These are phyloP conservation scores for Sisyra nigra DNA, from an alignment of 2,888 invertebrate genomes.

Conservation along the genomic window DNA sequence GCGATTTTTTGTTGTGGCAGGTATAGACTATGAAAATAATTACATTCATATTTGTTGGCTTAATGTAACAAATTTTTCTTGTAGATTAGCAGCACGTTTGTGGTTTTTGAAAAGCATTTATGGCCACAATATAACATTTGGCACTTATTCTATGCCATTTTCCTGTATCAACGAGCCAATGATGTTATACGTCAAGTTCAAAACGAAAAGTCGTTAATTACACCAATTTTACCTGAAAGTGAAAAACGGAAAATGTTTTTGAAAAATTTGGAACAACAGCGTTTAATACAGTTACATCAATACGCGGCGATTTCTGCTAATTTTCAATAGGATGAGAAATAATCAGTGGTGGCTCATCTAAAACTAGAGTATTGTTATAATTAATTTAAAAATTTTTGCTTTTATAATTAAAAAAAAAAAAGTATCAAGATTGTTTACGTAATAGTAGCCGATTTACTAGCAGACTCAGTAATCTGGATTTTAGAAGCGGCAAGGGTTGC, in stretches of 20 bases:
- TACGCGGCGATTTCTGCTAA: constrained; percentile 15
- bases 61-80: constrained; percentile 15
- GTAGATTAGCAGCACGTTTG: constrained; percentile 57
- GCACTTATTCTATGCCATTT: constrained; percentile 73
- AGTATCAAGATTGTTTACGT: too few relatives aligned
- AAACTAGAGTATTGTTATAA: too few relatives aligned
- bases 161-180: constrained; percentile 60
- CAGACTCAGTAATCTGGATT: too few relatives aligned
- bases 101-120: constrained; percentile 76
- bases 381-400: too few relatives aligned
- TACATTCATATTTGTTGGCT: neutral
- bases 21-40: constrained; percentile 26
- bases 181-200: constrained; percentile 6
- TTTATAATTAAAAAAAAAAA: too few relatives aligned
- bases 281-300: constrained; percentile 18
- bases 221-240: constrained; percentile 13
- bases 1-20: constrained; percentile 95
- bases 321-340: too few relatives aligned
- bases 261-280: constrained; percentile 25
- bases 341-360: too few relatives aligned
- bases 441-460: too few relatives aligned
- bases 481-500: too few relatives aligned
- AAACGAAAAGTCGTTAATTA: constrained; percentile 8
- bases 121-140: constrained; percentile 96
- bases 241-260: constrained; percentile 27